phyloP scores from a whole-genome alignment of 2,113 vertebrate species.

The Cervus canadensis region DNA sequence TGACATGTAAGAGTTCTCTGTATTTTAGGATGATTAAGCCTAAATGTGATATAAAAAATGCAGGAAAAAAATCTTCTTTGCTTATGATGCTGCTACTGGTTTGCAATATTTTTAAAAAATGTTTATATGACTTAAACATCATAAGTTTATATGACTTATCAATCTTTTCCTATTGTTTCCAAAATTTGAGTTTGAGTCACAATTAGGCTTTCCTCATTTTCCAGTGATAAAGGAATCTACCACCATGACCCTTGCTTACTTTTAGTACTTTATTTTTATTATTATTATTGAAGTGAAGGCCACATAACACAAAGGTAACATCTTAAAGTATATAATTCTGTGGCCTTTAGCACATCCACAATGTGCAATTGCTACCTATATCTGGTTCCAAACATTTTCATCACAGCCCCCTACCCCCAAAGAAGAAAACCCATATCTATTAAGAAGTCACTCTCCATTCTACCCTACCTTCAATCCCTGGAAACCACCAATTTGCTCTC shows the following conservation, averaged over 20 bases:
- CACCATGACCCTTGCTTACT: background rate
- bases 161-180: background rate
- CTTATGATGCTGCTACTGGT: background rate
- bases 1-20: background rate
- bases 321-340: background rate
- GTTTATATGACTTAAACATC: background rate
- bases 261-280: background rate
- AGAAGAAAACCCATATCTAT: background rate
- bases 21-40: background rate
- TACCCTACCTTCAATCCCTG: background rate
- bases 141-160: background rate
- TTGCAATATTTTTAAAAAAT: background rate
- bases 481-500: background rate
- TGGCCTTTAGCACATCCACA: background rate
- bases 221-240: background rate
- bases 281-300: background rate
- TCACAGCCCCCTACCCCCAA: background rate
- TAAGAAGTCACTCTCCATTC: background rate
- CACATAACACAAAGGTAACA: background rate
- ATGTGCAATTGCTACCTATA: background rate
- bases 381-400: background rate
- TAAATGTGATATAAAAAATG: background rate
- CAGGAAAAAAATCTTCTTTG: background rate
- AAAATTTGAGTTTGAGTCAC: background rate
- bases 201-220: background rate